Percentiles rank a stretch among this genome's conserved stretches.
Conservation (phyloP, 1,140 invertebrate species). For the Oryzaephilus surinamensis region DNA sequence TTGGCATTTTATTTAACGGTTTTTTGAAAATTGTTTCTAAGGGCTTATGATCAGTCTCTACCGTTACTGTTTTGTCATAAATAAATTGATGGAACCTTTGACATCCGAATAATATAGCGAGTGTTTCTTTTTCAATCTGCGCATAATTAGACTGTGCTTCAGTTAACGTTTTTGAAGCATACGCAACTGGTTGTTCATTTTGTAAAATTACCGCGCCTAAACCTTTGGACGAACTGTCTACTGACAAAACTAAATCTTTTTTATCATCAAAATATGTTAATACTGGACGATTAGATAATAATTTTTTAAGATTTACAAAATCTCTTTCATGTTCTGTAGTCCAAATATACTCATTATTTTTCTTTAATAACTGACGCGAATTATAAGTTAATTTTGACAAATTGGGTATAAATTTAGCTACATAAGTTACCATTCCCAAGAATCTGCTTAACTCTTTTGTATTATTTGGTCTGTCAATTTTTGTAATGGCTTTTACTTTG, state of each 20-base stretch:
- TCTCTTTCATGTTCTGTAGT: conserved; percentile 12
- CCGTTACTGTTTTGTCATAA: conserved; percentile 31
- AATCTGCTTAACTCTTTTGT: conserved; percentile 30
- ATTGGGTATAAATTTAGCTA: conserved; percentile 31
- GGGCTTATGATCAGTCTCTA: conserved; percentile 40
- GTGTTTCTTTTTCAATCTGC: conserved; percentile 36
- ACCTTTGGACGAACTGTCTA: conserved; percentile 29
- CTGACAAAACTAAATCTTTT: conserved; percentile 21
- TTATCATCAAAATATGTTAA: conserved; percentile 23
- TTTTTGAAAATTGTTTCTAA: conserved; percentile 35
- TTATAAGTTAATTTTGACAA: conserved; percentile 23
- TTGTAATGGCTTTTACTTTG: conserved; percentile 23
- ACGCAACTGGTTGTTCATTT: conserved; percentile 23
- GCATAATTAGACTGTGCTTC: conserved; percentile 29
- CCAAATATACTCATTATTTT: conserved; percentile 21
- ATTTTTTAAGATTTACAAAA: conserved; percentile 22
- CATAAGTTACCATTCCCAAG: conserved; percentile 35
- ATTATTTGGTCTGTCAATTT: conserved; percentile 25
- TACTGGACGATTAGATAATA: conserved; percentile 17
- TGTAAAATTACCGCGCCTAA: conserved; percentile 32
- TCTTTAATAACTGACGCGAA: conserved; percentile 23
- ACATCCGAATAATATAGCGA: conserved; percentile 28
- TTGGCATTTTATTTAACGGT: conserved; percentile 30
- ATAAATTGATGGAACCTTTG: conserved; percentile 32
- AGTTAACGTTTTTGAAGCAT: conserved; percentile 25